Evolutionary conservation across 2,797 vertebrate genomes (phyloP).

Genomic region (Strix occidentalis): DNA sequence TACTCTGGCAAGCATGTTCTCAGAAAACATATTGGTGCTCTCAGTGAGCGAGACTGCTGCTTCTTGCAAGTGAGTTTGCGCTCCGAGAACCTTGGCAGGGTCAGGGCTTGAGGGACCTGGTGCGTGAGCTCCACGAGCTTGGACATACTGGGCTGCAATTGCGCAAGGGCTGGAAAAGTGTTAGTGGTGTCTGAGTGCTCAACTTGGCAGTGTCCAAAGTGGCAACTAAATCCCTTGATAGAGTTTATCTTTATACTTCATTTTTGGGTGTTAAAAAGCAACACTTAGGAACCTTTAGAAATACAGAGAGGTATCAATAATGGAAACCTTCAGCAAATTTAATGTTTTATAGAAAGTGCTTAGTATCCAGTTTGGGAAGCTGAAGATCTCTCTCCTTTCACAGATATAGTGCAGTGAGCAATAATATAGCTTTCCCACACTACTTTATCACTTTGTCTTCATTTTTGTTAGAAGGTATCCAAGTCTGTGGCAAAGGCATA

Average conservation of each 20-base stretch:
- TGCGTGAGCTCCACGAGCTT: fast-evolving
- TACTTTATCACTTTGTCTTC: background rate
- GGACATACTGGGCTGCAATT: background rate
- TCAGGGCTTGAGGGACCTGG: background rate
- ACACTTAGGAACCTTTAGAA: background rate
- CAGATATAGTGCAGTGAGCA: background rate
- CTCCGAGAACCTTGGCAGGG: background rate
- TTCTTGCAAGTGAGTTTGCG: fast-evolving
- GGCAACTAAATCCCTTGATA: background rate
- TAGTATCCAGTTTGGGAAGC: background rate
- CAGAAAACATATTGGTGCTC: background rate
- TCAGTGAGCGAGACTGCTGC: background rate
- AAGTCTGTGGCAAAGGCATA: background rate
- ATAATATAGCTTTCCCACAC: background rate
- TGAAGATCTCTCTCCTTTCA: background rate
- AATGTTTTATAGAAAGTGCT: background rate
- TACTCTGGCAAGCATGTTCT: background rate
- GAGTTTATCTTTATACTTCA: background rate
- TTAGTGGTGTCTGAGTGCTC: background rate
- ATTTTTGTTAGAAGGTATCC: background rate
- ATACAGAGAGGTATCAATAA: background rate
- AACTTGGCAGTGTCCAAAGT: background rate
- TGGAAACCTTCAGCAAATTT: background rate
- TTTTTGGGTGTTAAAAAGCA: background rate
- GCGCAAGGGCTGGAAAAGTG: background rate